phyloP scores from a whole-genome alignment of 1,140 invertebrate species.

The Delia radicum region DNA sequence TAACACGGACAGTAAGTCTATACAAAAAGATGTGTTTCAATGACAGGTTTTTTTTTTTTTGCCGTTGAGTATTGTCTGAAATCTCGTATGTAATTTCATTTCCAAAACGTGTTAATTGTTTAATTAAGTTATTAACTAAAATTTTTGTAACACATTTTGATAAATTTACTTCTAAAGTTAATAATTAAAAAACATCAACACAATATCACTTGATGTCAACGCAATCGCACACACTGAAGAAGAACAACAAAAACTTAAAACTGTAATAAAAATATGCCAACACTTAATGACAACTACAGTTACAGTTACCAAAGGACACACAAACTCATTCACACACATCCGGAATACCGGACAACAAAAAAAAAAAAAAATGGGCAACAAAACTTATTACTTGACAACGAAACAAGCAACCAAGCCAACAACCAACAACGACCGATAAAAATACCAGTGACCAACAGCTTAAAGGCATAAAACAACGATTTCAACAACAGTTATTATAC shows the following conservation, averaged over 20 bases:
- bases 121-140: not conserved
- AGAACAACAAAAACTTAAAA: constrained; percentile 10
- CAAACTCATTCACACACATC: not conserved
- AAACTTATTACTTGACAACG: constrained; percentile 7
- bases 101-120: constrained; percentile 4
- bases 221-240: not conserved
- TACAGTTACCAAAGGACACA: not conserved
- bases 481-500: not conserved
- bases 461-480: constrained; percentile 11
- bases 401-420: not conserved
- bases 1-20: too few relatives aligned
- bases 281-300: constrained; percentile 21
- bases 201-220: constrained; percentile 3
- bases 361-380: not conserved
- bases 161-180: not conserved
- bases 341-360: too few relatives aligned
- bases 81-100: too few relatives aligned
- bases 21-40: too few relatives aligned
- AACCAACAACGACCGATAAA: constrained; percentile 6
- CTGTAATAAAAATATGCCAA: constrained; percentile 14
- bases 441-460: constrained; percentile 1
- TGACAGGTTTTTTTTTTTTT: too few relatives aligned
- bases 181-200: constrained; percentile 25
- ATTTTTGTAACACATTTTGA: not conserved
- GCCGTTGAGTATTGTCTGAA: too few relatives aligned